Conservation (phyloP, 2,888 invertebrate genomes). For the Drosophila atroscutellata region DNA sequence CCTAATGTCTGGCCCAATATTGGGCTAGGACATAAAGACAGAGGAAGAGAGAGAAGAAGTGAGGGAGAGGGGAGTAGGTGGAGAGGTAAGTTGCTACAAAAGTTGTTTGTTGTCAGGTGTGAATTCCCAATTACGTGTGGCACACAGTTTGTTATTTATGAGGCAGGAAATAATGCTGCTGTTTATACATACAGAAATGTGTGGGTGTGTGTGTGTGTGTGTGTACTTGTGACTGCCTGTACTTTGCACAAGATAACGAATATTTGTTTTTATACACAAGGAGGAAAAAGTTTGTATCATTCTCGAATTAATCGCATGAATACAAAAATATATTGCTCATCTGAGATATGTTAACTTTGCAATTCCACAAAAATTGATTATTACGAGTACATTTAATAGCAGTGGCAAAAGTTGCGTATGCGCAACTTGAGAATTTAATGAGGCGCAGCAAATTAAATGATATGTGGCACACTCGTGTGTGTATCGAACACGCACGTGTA, state of each 20-base stretch:
- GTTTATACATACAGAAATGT: neutral
- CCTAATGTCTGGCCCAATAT: constrained; percentile 14
- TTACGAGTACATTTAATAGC: constrained; percentile 22
- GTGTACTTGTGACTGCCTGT: constrained; percentile 1
- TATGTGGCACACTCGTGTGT: constrained; percentile 17
- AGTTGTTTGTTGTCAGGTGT: constrained; percentile 25
- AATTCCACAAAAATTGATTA: constrained; percentile 35
- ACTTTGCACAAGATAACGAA: constrained; percentile 45
- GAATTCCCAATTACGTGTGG: constrained; percentile 35
- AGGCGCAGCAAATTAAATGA: constrained; percentile 6
- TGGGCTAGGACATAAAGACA: neutral
- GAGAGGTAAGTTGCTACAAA: neutral
- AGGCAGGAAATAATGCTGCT: constrained; percentile 9
- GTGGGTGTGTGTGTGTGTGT: neutral
- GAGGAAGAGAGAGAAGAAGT: neutral
- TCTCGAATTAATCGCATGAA: neutral
- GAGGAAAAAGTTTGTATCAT: too few relatives aligned
- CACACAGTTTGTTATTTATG: constrained; percentile 44
- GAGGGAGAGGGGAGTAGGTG: neutral
- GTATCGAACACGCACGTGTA: constrained; percentile 28
- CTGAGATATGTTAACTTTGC: constrained; percentile 8
- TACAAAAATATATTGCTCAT: neutral
- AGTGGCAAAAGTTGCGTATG: constrained; percentile 38
- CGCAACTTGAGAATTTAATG: constrained; percentile 33
- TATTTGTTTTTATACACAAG: constrained; percentile 18